These are phyloP conservation scores for Diplogasteroides magnus DNA, from an alignment of 1,140 invertebrate genomes.

Conservation along the genomic window DNA sequence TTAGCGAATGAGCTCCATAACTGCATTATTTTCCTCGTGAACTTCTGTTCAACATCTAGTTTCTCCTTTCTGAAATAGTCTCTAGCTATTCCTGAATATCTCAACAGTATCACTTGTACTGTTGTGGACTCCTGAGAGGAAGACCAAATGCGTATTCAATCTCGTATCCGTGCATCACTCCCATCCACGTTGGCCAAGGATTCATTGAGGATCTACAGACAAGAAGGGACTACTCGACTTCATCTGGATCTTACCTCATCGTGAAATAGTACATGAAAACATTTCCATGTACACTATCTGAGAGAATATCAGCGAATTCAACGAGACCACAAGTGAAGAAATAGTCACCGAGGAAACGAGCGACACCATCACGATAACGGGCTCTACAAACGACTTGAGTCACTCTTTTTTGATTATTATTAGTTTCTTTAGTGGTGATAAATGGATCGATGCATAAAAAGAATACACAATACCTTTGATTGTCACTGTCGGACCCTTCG, in stretches of 20 bases:
- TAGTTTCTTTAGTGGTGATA: too few relatives aligned
- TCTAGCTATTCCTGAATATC: not conserved
- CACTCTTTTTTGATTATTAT: too few relatives aligned
- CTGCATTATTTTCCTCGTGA: constrained; percentile 80
- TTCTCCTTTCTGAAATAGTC: constrained; percentile 53
- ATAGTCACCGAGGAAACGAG: constrained; percentile 80
- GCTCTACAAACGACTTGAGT: too few relatives aligned
- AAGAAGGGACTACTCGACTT: constrained; percentile 59
- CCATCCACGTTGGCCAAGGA: constrained; percentile 90
- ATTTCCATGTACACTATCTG: constrained; percentile 73
- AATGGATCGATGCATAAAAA: too few relatives aligned
- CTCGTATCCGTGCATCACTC: constrained; percentile 90
- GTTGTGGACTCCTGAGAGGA: constrained; percentile 73
- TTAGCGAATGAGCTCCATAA: constrained; percentile 94
- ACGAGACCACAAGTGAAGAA: constrained; percentile 92
- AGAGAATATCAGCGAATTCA: constrained; percentile 77
- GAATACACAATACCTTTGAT: too few relatives aligned
- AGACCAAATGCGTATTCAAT: constrained; percentile 90
- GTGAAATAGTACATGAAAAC: constrained; percentile 93
- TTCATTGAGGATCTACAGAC: constrained; percentile 60
- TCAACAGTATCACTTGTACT: constrained; percentile 67
- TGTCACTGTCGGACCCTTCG: constrained; percentile 31
- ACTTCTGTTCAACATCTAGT: constrained; percentile 72
- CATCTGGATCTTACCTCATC: constrained; percentile 68
- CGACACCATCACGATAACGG: constrained; percentile 51